Conservation (phyloP, 2,888 invertebrate species). For the Ormyrus labotus region DNA sequence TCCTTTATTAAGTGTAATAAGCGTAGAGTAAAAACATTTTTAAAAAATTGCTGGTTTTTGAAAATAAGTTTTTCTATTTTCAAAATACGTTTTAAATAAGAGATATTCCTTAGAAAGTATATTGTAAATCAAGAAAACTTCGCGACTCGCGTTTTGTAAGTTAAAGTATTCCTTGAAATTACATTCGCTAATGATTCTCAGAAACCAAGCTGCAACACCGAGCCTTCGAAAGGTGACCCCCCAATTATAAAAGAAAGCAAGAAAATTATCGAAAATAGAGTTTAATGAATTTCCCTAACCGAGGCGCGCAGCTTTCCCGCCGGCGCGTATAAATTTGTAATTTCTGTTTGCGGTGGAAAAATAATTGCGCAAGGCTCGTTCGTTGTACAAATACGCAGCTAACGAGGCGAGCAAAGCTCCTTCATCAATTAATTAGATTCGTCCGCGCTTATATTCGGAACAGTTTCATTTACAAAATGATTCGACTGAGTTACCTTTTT, state of each 20-base stretch:
- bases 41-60: too few relatives aligned
- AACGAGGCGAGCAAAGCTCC: constrained; percentile 42
- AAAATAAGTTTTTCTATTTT: too few relatives aligned
- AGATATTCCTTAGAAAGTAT: too few relatives aligned
- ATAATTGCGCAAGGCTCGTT: constrained; percentile 45
- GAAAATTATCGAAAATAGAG: constrained; percentile 11
- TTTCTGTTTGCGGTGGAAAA: constrained; percentile 42
- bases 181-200: too few relatives aligned
- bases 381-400: constrained; percentile 35
- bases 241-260: background rate
- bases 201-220: too few relatives aligned
- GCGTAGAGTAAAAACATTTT: too few relatives aligned
- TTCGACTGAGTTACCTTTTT: background rate
- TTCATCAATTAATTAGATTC: constrained; percentile 45
- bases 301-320: background rate
- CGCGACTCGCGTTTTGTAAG: too few relatives aligned
- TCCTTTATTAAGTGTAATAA: too few relatives aligned
- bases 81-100: too few relatives aligned
- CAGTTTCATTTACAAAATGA: constrained; percentile 40
- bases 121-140: too few relatives aligned
- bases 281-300: constrained; percentile 28
- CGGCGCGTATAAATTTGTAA: constrained; percentile 40
- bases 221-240: too few relatives aligned
- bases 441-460: constrained; percentile 28
- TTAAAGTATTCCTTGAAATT: too few relatives aligned